Base-by-base conservation (phyloP, 2,888 invertebrate genomes). In the Erebia palarica region DNA sequence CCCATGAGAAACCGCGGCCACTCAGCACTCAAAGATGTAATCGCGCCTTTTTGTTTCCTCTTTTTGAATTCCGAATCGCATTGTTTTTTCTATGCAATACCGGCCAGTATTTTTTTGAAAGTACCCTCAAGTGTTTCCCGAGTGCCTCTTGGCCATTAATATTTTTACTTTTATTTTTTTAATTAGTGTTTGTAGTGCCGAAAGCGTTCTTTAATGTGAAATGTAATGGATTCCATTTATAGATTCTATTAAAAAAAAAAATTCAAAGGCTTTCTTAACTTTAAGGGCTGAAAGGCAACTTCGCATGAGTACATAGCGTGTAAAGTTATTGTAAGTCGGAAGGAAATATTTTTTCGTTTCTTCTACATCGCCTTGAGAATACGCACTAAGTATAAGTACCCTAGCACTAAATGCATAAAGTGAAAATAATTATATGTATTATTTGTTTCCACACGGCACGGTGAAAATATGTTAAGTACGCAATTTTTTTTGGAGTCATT, bases 1-100 rank as follows among this genome's bases (percentile, higher is more conserved):
- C 90, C 92, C 92, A 92, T 93, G 92, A 92, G 92, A 92, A 93
- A 90, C 86, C 83, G 82, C 85, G 86, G 82, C 84, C 81, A 80
- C 83, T 86, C 82, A 78, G 84, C 88, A 88, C 90, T 89, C 83
- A 79, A 88, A 91, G 91, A 92, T 92, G 84, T 88, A 91, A 92
- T 92, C 92, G 89, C 92, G 86, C 92, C 90, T 87, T 86, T 91
- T 89, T 89, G 77, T 90, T 91, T 89, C 84, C 83, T 80, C 83
- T 83, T 81, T 86, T 82, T 82, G 80, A 84, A 84, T 79, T 81
- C 73, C 79, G 80, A 82, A 81, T 80, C 76, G 78, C 81, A 87
- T 91, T 91, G 90, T 91, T 91, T 90, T 84, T 82, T 83, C 80
- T 82, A 81, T 76, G 74, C 70, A 73, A 74, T 82, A 77, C 81